Evolutionary conservation across 2,797 vertebrate genomes (phyloP), one percentile per base, ranked within the genome.

Genomic region (Cygnus olor): DNA sequence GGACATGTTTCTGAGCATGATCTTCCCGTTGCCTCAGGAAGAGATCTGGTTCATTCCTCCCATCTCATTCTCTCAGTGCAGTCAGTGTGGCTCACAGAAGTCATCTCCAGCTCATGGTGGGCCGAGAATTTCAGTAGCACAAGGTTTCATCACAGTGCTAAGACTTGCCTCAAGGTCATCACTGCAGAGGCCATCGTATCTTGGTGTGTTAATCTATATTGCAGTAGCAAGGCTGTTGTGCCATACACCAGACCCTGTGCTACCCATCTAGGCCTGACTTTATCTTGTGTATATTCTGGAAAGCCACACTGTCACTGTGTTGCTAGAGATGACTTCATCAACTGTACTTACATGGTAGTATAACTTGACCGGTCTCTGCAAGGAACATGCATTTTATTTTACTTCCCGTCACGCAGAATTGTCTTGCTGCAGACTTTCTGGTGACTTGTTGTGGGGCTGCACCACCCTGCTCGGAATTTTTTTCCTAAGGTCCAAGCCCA

Each of bases 151-250:
- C 11, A 7, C 22, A 2, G 12, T 56, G 20, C 40, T 54, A 8
- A 40, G 34, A 9, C 25, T 40, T 40, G 22, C 45, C 45, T 85
- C 21, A 5, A 22, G 38, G 7, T 17, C n/a, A 5, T n/a, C 36
- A 0, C 51, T n/a, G 44, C 7, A 1, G 80, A 53, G 65, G 2
- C 44, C 45, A 2, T 3, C 38, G 0, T 5, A 2, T 54, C 9
- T 1, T 3, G 60, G 24, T 21, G 38, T 79, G 66, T 15, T 47
- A 45, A 47, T 53, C 51, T 44, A 1, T 8, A 3, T 32, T 30
- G 25, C 28, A 57, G 32, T 8, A 14, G 22, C 27, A 11, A 32
- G n/a, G 15, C 40, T 15, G 8, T 21, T 58, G 4, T 1, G 14
- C 27, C 17, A 0, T 16, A 21, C n/a, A 64, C 42, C 49, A 14